Evolutionary conservation across 2,113 vertebrate species (phyloP).

Genomic region (Scomber scombrus): DNA sequence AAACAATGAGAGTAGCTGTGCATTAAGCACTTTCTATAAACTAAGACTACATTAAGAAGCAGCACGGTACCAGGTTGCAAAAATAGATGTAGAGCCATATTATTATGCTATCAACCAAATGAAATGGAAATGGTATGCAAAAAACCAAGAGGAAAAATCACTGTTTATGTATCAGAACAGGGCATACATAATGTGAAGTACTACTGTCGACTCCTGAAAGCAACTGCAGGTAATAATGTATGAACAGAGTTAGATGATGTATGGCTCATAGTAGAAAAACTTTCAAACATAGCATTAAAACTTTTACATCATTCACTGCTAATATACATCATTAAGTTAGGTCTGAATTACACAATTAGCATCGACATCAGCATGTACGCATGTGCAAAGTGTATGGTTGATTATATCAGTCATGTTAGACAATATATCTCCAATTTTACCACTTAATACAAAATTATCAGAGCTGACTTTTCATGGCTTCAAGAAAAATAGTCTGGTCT

Average conservation of each 20-base stretch:
- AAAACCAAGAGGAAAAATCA: constrained; percentile 21
- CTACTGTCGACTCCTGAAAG: constrained; percentile 13
- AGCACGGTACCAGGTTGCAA: neutral
- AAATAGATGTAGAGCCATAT: constrained; percentile 8
- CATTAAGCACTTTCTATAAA: constrained; percentile 7
- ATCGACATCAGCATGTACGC: neutral
- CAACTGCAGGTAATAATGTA: constrained; percentile 31
- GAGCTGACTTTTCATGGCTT: no score
- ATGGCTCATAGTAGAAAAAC: neutral
- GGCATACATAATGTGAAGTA: constrained; percentile 26
- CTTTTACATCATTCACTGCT: neutral
- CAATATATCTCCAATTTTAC: no score
- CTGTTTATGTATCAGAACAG: constrained; percentile 15
- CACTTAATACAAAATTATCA: no score
- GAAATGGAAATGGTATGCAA: constrained; percentile 45
- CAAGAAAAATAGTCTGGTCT: no score
- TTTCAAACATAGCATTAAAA: constrained; percentile 16
- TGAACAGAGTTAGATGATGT: constrained; percentile 32
- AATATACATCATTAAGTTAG: constrained; percentile 6
- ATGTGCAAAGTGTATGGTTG: no score
- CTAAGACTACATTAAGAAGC: constrained; percentile 7
- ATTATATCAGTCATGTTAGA: no score
- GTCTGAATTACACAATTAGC: neutral
- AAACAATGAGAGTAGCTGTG: constrained; percentile 9
- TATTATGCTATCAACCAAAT: constrained; percentile 26